phyloP scores from a whole-genome alignment of 2,797 vertebrate species.

The Phataginus tricuspis region DNA sequence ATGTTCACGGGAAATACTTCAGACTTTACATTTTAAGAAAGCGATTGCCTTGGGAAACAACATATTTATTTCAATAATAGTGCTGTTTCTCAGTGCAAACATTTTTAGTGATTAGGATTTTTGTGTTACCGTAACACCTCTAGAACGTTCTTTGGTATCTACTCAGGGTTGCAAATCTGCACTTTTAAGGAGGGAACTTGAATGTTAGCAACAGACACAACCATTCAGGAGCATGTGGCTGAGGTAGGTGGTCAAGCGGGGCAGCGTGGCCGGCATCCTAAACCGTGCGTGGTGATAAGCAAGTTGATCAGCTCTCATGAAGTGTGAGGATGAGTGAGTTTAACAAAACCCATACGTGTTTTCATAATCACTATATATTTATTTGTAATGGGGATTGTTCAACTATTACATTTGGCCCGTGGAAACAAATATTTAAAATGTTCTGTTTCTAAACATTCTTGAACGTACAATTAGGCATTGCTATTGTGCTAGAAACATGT shows the following conservation, averaged over 20 bases:
- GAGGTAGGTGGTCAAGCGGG: slow-evolving; percentile 1
- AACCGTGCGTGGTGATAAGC: neutral
- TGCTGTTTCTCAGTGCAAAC: neutral
- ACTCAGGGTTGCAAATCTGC: slow-evolving; percentile 14
- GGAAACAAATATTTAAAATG: slow-evolving; percentile 48
- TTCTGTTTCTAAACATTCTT: slow-evolving; percentile 53
- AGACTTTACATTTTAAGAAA: slow-evolving; percentile 38
- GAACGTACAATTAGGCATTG: slow-evolving; percentile 3
- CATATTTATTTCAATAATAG: slow-evolving; percentile 25
- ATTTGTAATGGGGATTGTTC: slow-evolving; percentile 48
- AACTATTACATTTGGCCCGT: slow-evolving; percentile 20
- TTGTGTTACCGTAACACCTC: neutral
- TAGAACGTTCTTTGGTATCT: slow-evolving; percentile 24
- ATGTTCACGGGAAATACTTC: slow-evolving; percentile 10
- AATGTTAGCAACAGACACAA: slow-evolving; percentile 49
- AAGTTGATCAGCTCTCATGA: slow-evolving; percentile 35
- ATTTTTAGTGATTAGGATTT: neutral
- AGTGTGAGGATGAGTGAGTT: neutral
- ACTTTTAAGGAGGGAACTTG: neutral
- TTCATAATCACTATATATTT: slow-evolving; percentile 52
- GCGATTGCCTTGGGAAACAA: slow-evolving; percentile 38
- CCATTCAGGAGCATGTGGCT: slow-evolving; percentile 19
- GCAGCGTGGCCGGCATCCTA: neutral
- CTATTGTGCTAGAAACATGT: slow-evolving; percentile 9
- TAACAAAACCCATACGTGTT: slow-evolving; percentile 30